Base-by-base conservation (phyloP, 2,113 vertebrate genomes). In the Nansenia antarctica region DNA sequence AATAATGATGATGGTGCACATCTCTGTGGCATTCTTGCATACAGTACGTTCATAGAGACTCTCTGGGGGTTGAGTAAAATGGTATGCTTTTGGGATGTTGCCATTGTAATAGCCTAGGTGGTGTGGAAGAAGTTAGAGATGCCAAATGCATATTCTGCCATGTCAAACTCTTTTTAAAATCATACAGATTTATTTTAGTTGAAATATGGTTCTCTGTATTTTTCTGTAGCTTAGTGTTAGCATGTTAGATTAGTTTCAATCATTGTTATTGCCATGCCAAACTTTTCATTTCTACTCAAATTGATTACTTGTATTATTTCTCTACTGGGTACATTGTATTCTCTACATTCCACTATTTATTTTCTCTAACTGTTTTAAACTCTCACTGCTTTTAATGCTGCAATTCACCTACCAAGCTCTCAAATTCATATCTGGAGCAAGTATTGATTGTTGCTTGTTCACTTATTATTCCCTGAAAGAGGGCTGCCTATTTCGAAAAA, bases 131-230 rank as follows among this genome's bases (percentile, higher is more conserved):
- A 67, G 53, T 73, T 80, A 68, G 2, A 84, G 54, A 81, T 81
- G 86, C 86, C 85, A 90, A 81, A 79, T 75, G 59, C 15, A 15
- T 60, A 73, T 63, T 66, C 52, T 57, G 27, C 57, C 63, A 53
- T 49, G 12, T 42, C 18, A 1, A 42, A 63, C 52, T 60, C 32
- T 35, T 30, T n/a, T n/a, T n/a, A n/a, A n/a, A n/a, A n/a, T n/a
- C n/a, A n/a, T n/a, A n/a, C n/a, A n/a, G n/a, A n/a, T n/a, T n/a
- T n/a, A n/a, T n/a, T n/a, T n/a, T n/a, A n/a, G n/a, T n/a, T n/a
- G n/a, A n/a, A n/a, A n/a, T n/a, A n/a, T n/a, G n/a, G n/a, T n/a
- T n/a, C n/a, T n/a, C n/a, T n/a, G n/a, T n/a, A n/a, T n/a, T n/a
- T n/a, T n/a, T n/a, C n/a, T n/a, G n/a, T n/a, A n/a, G n/a, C n/a